These are phyloP conservation scores for Augiades crinisus DNA, from an alignment of 2,888 invertebrate species.

Conservation along the genomic window DNA sequence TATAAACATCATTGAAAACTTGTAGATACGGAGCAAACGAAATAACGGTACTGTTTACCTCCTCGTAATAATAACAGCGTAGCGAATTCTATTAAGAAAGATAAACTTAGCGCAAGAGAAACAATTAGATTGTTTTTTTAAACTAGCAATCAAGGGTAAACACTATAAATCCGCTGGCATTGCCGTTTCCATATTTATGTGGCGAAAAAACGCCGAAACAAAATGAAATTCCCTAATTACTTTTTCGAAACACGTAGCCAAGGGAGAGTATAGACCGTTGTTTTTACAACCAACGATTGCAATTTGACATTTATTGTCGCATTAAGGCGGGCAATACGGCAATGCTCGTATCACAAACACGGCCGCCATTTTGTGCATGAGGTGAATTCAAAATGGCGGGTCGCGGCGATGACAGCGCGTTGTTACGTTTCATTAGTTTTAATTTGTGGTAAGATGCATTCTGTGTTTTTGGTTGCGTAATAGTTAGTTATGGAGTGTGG, in stretches of 20 bases:
- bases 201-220: constrained; percentile 33
- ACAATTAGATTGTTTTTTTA: constrained; percentile 6
- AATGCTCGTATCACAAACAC: constrained; percentile 58
- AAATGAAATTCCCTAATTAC: constrained; percentile 58
- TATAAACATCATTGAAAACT: not conserved
- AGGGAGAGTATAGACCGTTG: constrained; percentile 58
- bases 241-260: constrained; percentile 59
- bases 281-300: constrained; percentile 72
- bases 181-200: constrained; percentile 31
- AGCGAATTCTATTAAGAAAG: constrained; percentile 10
- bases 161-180: constrained; percentile 29
- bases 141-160: constrained; percentile 20
- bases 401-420: constrained; percentile 38
- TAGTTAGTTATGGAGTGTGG: constrained; percentile 26
- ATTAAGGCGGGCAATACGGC: constrained; percentile 51
- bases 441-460: constrained; percentile 35
- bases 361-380: constrained; percentile 61
- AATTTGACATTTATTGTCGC: constrained; percentile 73
- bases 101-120: not conserved
- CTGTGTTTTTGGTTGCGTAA: constrained; percentile 22
- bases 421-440: constrained; percentile 34
- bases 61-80: not conserved
- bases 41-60: constrained; percentile 1
- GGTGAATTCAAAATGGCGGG: constrained; percentile 63
- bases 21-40: constrained; percentile 1